Evolutionary conservation across 2,113 vertebrate genomes (phyloP), one percentile per base, ranked within the genome.

Genomic region (Poicephalus meyeri): DNA sequence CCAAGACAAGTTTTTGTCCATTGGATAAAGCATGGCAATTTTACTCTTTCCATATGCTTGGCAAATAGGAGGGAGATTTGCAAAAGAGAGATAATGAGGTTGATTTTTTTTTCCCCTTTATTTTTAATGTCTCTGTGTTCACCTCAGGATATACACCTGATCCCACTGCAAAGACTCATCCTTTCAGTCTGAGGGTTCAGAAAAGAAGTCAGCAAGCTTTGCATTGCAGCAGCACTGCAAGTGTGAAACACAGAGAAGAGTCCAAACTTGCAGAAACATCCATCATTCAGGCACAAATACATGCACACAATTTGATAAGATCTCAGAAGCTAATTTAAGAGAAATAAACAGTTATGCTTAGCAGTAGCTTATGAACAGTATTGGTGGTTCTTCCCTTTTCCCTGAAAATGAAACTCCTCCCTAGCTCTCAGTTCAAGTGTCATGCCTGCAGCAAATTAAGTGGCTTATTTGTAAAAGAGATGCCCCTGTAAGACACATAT

Each of bases 401-500:
- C 31, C 64, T 41, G 31, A 91, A 63, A 39, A 53, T 50, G 60
- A 50, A 78, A 33, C 15, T 26, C 18, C 53, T 77, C 25, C 65
- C 33, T 13, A 17, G 15, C 21, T 60, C 64, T 37, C 35, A 83
- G 29, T 49, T 53, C 29, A 39, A 68, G 52, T 39, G 10, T 7
- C 60, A 12, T 20, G 13, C 19, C 35, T 78, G 68, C 84, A 80
- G 85, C 94, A 95, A 88, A 94, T 95, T 88, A 78, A 68, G 19
- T 5, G 39, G 26, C 78, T 94, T 93, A 86, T 95, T 72, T 96
- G 86, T 84, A 78, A 68, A 60, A 88, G 69, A 83, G 64, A 90
- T 80, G 68, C 68, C 47, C 35, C 65, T 76, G 29, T 24, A 73
- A 82, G 81, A 72, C 58, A 46, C 33, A 19, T 88, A 94, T 94